Base-by-base conservation (phyloP, 2,113 vertebrate species). In the Myocastor coypus region DNA sequence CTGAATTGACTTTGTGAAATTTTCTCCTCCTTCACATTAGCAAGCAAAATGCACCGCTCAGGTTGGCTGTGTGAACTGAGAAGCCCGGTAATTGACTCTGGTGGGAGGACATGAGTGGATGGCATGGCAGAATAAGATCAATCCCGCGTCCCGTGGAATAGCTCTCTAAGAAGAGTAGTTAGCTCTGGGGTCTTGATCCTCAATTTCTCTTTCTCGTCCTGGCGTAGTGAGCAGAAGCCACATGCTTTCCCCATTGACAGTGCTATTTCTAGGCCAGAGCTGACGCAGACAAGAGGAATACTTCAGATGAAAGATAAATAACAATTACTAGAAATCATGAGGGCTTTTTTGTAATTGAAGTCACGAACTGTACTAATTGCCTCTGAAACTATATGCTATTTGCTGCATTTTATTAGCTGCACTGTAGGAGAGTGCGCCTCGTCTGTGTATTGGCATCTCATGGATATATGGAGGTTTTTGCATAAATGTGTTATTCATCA, bases 231-330 rank as follows among this genome's bases (percentile, higher is more conserved):
- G 82, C 37, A 34, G 64, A 22, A 28, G 46, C 77, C 77, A 5
- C 87, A 57, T 71, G 28, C 92, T 83, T 85, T 91, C 73, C 91
- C 83, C 78, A 71, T 40, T 77, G 91, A 75, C 86, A 59, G 17
- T 91, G 93, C 73, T 94, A 55, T 96, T 96, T 96, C 92, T 96
- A 92, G 89, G 91, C 91, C 94, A 96, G 52, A 91, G 77, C 87
- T 86, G 93, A 94, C 66, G 57, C 92, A 88, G 71, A 92, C 82
- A 88, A 96, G 95, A 97, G 89, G 87, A 92, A 90, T 78, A 86
- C 94, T 98, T 96, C 90, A 91, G 87, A 96, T 83, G 95, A 95
- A 97, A 97, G 96, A 97, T 97, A 97, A 97, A 97, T 96, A 97
- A 97, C 93, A 97, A 96, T 97, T 95, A 97, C 91, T 96, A 96